Evolutionary conservation across 2,113 vertebrate species (phyloP).

Genomic region (Pheucticus melanocephalus): DNA sequence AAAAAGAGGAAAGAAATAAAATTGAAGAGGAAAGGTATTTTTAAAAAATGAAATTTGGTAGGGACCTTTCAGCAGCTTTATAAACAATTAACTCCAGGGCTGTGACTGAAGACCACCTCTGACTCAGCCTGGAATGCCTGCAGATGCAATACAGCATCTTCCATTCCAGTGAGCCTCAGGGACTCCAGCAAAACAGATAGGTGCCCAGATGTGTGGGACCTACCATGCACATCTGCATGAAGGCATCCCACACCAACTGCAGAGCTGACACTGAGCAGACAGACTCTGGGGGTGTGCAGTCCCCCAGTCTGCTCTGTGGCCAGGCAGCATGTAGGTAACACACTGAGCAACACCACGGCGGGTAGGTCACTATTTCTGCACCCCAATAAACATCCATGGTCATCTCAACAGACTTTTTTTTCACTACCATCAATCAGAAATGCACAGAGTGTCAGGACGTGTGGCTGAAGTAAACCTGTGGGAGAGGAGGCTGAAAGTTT

Average conservation of each 20-base stretch:
- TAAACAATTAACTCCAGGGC: background rate
- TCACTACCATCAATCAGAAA: background rate
- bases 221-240: background rate
- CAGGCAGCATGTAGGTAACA: background rate
- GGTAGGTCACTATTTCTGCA: background rate
- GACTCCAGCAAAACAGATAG: background rate
- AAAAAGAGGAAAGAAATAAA: conserved; percentile 5
- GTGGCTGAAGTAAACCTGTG: background rate
- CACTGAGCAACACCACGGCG: background rate
- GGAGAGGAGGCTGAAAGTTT: background rate
- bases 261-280: background rate
- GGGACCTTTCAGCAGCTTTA: conserved; percentile 33
- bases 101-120: background rate
- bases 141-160: background rate
- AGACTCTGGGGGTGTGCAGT: background rate
- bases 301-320: background rate
- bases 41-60: background rate
- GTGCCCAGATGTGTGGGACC: background rate
- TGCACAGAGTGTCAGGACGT: rapidly evolving
- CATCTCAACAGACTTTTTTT: background rate
- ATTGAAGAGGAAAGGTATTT: background rate
- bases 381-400: background rate
- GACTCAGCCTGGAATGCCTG: background rate
- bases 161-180: background rate
- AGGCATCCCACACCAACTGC: background rate